Conservation (phyloP, 2,113 vertebrate species). For the Regulus satrapa region DNA sequence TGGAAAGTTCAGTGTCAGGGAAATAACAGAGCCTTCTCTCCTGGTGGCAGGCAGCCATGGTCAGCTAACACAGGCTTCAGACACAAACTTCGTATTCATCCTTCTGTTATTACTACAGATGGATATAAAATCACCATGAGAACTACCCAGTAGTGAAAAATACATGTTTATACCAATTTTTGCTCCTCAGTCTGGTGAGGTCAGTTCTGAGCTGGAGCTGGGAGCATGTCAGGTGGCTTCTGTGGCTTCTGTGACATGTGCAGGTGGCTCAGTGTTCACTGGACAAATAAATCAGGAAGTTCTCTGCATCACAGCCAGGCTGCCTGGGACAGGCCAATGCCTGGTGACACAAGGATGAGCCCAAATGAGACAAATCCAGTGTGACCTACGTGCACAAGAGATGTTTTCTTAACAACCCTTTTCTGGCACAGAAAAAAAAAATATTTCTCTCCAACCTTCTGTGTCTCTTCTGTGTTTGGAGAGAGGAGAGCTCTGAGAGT, state of each 20-base stretch:
- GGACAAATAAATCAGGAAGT: background rate
- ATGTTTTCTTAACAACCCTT: background rate
- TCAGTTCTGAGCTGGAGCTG: background rate
- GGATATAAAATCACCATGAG: background rate
- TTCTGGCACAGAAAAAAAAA: background rate
- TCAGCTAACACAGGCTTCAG: background rate
- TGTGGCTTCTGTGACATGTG: background rate
- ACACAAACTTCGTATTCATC: background rate
- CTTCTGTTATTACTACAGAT: background rate
- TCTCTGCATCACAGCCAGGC: background rate
- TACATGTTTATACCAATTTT: background rate
- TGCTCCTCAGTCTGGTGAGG: fast-evolving
- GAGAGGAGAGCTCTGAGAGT: background rate
- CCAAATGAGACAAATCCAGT: background rate
- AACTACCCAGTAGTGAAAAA: background rate
- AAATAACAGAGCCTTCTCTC: background rate
- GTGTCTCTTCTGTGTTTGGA: background rate
- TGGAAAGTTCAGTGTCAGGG: background rate
- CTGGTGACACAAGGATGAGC: background rate
- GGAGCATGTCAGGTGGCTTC: background rate
- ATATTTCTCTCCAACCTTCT: background rate
- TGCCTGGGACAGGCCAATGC: background rate
- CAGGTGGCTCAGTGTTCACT: background rate
- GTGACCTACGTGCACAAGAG: background rate
- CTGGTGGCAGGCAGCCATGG: background rate